Evolutionary conservation across 1,140 invertebrate species (phyloP).

Genomic region (Lepidurus couesii): DNA sequence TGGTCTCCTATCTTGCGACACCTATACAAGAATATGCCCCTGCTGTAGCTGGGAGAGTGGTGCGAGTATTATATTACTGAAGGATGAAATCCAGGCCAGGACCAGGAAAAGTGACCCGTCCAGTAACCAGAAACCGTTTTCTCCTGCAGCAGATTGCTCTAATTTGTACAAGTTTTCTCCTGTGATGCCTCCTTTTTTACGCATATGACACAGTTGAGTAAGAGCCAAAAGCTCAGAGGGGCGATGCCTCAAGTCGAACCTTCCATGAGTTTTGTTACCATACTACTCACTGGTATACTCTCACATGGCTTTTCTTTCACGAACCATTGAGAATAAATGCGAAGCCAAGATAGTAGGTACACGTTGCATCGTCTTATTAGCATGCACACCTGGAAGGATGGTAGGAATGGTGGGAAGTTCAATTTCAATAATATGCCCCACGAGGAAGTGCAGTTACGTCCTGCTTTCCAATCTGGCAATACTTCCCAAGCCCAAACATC

Average conservation of each 20-base stretch:
- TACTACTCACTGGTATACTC: too few species aligned
- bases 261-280: background rate
- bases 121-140: slow-evolving; percentile 5
- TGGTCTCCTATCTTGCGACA: background rate
- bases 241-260: background rate
- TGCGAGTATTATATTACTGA: background rate
- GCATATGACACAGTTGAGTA: slow-evolving; percentile 11
- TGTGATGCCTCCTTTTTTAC: background rate
- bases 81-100: slow-evolving; percentile 16
- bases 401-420: too few species aligned
- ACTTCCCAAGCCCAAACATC: too few species aligned
- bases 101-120: slow-evolving; percentile 17
- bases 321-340: too few species aligned
- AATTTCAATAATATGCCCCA: too few species aligned
- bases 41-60: background rate
- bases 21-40: background rate
- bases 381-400: too few species aligned
- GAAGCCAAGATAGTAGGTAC: too few species aligned
- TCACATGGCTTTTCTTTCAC: too few species aligned
- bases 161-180: slow-evolving; percentile 4
- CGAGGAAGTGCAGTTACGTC: too few species aligned
- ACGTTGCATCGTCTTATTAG: too few species aligned
- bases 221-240: background rate
- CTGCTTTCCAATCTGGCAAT: too few species aligned
- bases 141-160: background rate